These are phyloP conservation scores for Ceyx margarethae DNA, from an alignment of 2,113 vertebrate species.

Conservation along the genomic window DNA sequence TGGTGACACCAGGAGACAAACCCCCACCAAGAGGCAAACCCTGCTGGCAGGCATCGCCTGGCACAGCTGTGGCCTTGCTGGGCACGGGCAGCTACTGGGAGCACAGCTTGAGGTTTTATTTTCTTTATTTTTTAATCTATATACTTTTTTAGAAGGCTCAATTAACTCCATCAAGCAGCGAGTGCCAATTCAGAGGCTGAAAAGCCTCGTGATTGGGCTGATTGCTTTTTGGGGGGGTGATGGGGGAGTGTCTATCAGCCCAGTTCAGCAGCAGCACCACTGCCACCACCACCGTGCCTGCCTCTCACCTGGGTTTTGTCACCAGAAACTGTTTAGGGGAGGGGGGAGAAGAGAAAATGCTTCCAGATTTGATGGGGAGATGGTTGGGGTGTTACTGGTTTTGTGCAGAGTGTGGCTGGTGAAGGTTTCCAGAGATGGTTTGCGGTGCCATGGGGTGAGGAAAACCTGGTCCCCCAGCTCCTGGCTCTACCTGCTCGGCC, in stretches of 20 bases:
- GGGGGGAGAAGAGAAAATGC: not conserved
- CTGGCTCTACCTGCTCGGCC: not conserved
- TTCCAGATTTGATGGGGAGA: not conserved
- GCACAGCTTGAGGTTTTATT: not conserved
- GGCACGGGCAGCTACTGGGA: not conserved
- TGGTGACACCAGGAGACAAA: not conserved
- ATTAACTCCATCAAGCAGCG: not conserved
- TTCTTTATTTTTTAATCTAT: not conserved
- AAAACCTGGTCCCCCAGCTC: not conserved
- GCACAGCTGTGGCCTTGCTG: not conserved
- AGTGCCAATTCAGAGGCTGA: not conserved
- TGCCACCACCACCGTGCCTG: not conserved
- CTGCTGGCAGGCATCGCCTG: too few relatives aligned
- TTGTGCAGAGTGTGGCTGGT: accelerated
- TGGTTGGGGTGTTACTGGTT: accelerated
- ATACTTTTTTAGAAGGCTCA: not conserved
- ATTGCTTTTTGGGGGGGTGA: not conserved
- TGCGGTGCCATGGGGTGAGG: not conserved
- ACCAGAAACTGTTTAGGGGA: not conserved
- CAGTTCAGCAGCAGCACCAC: not conserved
- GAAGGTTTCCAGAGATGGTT: not conserved
- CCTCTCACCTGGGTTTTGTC: not conserved
- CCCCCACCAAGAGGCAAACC: too few relatives aligned
- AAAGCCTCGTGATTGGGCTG: not conserved
- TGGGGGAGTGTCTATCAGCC: not conserved